Evolutionary conservation across 2,797 vertebrate genomes (phyloP).

Genomic region (Rhinophrynus dorsalis): DNA sequence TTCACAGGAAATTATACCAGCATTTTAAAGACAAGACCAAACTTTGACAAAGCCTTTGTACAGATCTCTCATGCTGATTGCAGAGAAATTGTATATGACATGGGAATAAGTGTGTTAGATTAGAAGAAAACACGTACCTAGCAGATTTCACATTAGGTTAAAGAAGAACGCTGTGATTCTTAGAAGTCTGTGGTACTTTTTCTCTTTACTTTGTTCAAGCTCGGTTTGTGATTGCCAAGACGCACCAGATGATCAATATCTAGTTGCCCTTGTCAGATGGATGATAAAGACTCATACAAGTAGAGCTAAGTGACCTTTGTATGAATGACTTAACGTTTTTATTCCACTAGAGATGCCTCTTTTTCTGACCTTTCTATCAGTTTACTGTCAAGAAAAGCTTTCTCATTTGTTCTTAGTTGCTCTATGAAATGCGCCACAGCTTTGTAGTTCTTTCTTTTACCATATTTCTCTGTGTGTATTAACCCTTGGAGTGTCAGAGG

Average conservation of each 20-base stretch:
- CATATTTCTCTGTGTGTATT: too few relatives aligned
- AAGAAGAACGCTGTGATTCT: conserved; percentile 24
- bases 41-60: neutral
- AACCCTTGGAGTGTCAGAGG: too few relatives aligned
- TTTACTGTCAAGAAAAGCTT: conserved; percentile 44
- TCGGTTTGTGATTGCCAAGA: conserved; percentile 52
- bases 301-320: conserved; percentile 79
- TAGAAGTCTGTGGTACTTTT: conserved; percentile 20
- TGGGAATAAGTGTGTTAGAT: conserved; percentile 20
- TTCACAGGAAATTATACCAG: neutral
- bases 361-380: conserved; percentile 58
- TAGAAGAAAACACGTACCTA: conserved; percentile 31
- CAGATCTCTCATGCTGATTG: conserved; percentile 6
- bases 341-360: conserved; percentile 68
- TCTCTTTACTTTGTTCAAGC: conserved; percentile 19
- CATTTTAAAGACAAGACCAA: neutral
- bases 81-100: conserved; percentile 25
- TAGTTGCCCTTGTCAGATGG: conserved; percentile 74
- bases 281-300: conserved; percentile 71
- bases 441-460: conserved; percentile 6
- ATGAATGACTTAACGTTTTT: conserved; percentile 69
- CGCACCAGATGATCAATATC: conserved; percentile 72
- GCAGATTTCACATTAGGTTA: conserved; percentile 30
- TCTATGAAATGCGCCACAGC: conserved; percentile 15
- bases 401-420: conserved; percentile 22